A percentile compares a stretch with the other conserved stretches of the same genome.
Conservation (phyloP, 2,797 vertebrate genomes). For the Danio tinwini region DNA sequence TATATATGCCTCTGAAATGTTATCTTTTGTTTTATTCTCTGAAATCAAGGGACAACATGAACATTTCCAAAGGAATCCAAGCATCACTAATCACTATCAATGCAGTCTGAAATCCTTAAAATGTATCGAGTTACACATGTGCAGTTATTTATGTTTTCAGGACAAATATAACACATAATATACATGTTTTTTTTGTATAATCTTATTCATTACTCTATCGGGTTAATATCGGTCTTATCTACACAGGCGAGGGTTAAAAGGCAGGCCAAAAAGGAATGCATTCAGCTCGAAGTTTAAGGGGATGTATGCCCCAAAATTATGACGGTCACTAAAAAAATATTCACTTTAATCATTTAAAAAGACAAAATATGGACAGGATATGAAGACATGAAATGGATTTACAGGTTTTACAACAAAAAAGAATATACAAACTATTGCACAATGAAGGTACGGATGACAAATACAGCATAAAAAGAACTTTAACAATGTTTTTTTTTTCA, state of each 20-base stretch:
- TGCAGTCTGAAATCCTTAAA: constrained; percentile 65
- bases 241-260: constrained; percentile 63
- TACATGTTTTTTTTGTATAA: constrained; percentile 75
- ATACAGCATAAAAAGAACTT: constrained; percentile 62
- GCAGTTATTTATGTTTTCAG: constrained; percentile 67
- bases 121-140: constrained; percentile 68
- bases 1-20: constrained; percentile 69
- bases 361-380: constrained; percentile 59
- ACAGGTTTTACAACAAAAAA: constrained; percentile 66
- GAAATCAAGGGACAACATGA: constrained; percentile 82
- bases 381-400: constrained; percentile 63
- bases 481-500: constrained; percentile 24
- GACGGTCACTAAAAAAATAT: constrained; percentile 66
- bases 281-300: constrained; percentile 50
- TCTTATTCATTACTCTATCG: constrained; percentile 71
- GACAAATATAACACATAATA: constrained; percentile 79
- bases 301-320: constrained; percentile 43
- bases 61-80: constrained; percentile 77
- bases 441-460: constrained; percentile 68
- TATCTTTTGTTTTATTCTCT: constrained; percentile 78
- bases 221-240: constrained; percentile 62
- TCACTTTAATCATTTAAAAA: constrained; percentile 58
- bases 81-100: constrained; percentile 61
- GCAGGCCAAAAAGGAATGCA: constrained; percentile 57
- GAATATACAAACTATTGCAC: constrained; percentile 79